Evolutionary conservation across 2,888 invertebrate genomes (phyloP).

Genomic region (Drosophila picticornis): DNA sequence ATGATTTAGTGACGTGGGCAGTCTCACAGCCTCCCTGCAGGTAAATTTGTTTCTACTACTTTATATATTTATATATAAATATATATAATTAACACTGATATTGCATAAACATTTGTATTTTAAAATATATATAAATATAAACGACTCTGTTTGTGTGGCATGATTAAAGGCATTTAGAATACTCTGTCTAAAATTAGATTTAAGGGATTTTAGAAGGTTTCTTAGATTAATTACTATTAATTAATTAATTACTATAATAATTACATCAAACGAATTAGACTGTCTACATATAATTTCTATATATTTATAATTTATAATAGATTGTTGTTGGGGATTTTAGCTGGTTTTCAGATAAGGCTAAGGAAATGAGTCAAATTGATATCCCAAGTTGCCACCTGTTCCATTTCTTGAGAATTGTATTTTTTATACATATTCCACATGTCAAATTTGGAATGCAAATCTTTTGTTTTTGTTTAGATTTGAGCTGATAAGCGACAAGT

Average conservation of each 20-base stretch:
- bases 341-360: not conserved
- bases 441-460: too few relatives aligned
- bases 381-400: not conserved
- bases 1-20: conserved; percentile 35
- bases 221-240: too few relatives aligned
- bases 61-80: not conserved
- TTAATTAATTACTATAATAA: not conserved
- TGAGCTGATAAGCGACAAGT: conserved; percentile 14
- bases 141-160: not conserved
- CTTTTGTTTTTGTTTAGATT: conserved; percentile 3
- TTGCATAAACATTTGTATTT: conserved; percentile 15
- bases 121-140: conserved; percentile 9
- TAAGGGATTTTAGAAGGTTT: not conserved
- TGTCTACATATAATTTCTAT: not conserved
- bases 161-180: not conserved
- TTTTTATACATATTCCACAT: not conserved
- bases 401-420: not conserved
- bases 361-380: not conserved
- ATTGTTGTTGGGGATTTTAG: not conserved
- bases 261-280: conserved; percentile 6
- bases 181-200: not conserved
- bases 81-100: not conserved
- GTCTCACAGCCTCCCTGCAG: conserved; percentile 11
- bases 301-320: not conserved
- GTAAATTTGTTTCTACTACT: not conserved